Base-by-base conservation (phyloP, 2,888 invertebrate species). In the Operophtera brumata region DNA sequence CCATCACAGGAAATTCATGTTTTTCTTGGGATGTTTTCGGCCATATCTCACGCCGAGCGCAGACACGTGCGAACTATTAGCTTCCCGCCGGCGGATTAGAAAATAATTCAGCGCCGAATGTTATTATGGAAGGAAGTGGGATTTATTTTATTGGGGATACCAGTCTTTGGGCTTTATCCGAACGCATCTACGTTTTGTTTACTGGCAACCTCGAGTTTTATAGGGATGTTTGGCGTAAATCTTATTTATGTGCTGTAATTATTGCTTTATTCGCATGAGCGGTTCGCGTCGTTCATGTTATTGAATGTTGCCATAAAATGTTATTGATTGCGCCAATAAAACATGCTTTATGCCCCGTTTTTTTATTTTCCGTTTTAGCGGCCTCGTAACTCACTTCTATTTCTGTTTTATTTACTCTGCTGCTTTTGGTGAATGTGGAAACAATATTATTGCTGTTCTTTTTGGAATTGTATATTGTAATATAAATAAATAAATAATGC, bases 31-130 rank as follows among this genome's bases (percentile, higher is more conserved):
- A 81, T 84, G 86, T 84, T 84, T 84, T 80, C 84, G 71, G 70
- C 71, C 74, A 76, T 88, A 87, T 84, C 76, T 89, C 86, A 86
- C 82, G 65, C 72, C 77, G 77, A 79, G 81, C 73, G 77, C 80
- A 79, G 77, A 81, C 89, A 89, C 89, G 89, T 90, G 88, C 86
- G 77, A 86, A 88, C 89, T 90, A 89, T 89, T 89, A 89, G 88
- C 87, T 82, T 80, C 82, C 83, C 81, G 80, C 72, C 80, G 74
- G 65, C 72, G 86, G 88, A 90, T 90, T 89, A 89, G 87, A 90
- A 88, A 88, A 89, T 89, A 89, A 89, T 89, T 89, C 88, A 89
- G 77, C 82, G 73, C 81, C 80, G 82, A 86, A 88, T 86, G 88
- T 88, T 89, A 87, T 89, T 88, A 88, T 86, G 86, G 86, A 76